Conservation (phyloP, 2,113 vertebrate genomes). For the Corythornis cristatus region DNA sequence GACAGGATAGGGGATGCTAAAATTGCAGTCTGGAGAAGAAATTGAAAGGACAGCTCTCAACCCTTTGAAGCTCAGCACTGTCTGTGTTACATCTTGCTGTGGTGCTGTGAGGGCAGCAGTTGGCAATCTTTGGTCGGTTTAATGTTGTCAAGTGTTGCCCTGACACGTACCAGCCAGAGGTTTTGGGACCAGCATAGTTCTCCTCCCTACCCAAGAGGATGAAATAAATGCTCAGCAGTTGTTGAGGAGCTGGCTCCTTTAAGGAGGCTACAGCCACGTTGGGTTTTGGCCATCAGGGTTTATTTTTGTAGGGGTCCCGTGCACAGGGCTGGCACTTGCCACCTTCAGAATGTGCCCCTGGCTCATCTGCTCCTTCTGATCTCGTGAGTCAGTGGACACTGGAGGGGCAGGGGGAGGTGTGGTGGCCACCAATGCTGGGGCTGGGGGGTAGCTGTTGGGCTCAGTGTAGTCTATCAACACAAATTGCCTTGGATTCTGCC, state of each 20-base stretch:
- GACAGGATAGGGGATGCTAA: neutral
- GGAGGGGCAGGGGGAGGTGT: neutral
- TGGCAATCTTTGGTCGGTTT: neutral
- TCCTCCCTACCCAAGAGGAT: neutral
- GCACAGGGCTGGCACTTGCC: neutral
- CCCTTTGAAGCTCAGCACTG: neutral
- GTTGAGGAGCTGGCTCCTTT: neutral
- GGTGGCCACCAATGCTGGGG: rapidly evolving
- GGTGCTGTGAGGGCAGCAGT: neutral
- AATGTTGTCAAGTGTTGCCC: neutral
- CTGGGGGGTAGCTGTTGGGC: neutral
- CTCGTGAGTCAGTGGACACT: neutral
- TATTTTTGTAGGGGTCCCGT: neutral
- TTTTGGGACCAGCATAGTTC: neutral
- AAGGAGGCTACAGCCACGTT: neutral
- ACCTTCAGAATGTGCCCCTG: neutral
- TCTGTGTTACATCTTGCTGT: neutral
- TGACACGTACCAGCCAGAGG: neutral
- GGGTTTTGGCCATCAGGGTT: neutral
- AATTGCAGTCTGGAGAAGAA: neutral
- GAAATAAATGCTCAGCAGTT: neutral
- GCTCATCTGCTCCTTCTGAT: neutral
- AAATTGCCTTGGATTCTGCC: conserved; percentile 1
- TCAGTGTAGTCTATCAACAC: neutral
- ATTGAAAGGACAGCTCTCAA: neutral